phyloP scores from a whole-genome alignment of 2,113 vertebrate species.

The Bufo gargarizans region DNA sequence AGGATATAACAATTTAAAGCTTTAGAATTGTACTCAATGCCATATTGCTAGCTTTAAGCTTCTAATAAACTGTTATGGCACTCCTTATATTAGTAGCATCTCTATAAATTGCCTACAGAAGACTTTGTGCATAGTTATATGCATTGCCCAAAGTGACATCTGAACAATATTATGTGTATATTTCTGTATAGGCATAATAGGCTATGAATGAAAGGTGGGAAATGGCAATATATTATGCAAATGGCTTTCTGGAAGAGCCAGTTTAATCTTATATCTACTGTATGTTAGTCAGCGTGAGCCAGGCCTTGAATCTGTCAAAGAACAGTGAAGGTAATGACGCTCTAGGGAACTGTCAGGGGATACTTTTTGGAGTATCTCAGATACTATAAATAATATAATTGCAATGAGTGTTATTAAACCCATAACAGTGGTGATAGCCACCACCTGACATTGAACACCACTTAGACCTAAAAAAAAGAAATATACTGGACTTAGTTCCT shows the following conservation, averaged over 20 bases:
- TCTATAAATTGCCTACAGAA: not conserved
- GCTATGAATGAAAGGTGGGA: slow-evolving; percentile 10
- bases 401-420: not conserved
- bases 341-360: not conserved
- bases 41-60: slow-evolving; percentile 3
- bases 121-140: not conserved
- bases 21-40: not conserved
- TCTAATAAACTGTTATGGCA: not conserved
- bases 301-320: not conserved
- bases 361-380: not conserved
- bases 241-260: not conserved
- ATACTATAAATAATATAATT: slow-evolving; percentile 6
- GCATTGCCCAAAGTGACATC: slow-evolving; percentile 12
- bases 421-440: not conserved
- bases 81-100: not conserved
- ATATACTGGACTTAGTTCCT: not conserved
- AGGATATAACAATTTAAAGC: not conserved
- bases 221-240: slow-evolving; percentile 32
- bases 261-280: not conserved
- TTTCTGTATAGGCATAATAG: slow-evolving; percentile 20
- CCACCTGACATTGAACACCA: not conserved
- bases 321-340: slow-evolving; percentile 1
- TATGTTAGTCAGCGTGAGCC: not conserved
- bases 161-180: not conserved
- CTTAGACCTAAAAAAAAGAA: not conserved